Base-by-base conservation (phyloP, 1,140 invertebrate genomes). In the Macrobrachium rosenbergii region DNA sequence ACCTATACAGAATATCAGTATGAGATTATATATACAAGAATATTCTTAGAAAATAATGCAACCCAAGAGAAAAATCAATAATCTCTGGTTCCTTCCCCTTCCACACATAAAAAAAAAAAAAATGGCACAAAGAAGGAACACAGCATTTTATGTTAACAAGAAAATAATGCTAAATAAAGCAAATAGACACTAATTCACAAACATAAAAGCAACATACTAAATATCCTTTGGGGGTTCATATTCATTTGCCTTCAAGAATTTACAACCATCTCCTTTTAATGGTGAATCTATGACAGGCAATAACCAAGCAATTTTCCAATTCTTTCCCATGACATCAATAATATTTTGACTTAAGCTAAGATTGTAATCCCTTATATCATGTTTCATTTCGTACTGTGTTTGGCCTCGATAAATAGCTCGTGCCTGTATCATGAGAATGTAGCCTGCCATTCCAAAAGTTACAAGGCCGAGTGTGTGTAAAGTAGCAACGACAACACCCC, bases 371-470 rank as follows among this genome's bases (percentile, higher is more conserved):
- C 76, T 64, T 12, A 87, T 87, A 79, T 81, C 58, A 23, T 63
- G 69, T 37, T 87, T 87, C 85, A 87, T 87, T 23, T 87, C 85
- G 63, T 87, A 87, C 28, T 87, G 85, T 14, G 85, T 87, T 21
- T 87, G 85, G 37, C 85, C 85, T 8, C 59, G 85, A n/a, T 58
- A 81, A 60, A 87, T 87, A 37, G 85, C 85, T 52, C 59, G 72
- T 7, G 63, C 52, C 63, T 87, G 85, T 14, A 63, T 76, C 17
- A 52, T 19, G 16, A 87, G 63, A 3, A 87, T 63, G 85, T 87
- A 87, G 0, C 23, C 43, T 0, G 69, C 72, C 85, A 82, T 82
- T 11, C 62, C 21, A 17, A 87, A 69, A 21, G 79, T 82, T 19
- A 58, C n/a, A 8, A 87, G 78, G 60, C 59, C 85, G 11, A 87